Base-by-base conservation (phyloP, 2,797 vertebrate genomes). In the Trachops cirrhosus region DNA sequence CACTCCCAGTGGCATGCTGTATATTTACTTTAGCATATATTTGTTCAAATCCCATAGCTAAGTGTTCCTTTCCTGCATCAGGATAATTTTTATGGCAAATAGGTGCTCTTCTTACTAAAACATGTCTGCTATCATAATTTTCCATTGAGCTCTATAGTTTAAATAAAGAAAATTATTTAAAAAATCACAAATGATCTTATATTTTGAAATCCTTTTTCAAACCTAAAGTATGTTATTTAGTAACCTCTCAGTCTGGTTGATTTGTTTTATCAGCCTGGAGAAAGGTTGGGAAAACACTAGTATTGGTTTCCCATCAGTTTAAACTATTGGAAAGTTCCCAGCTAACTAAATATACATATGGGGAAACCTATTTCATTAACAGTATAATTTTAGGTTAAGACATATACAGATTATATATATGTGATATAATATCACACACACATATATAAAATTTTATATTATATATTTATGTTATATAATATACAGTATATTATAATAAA, bases 1-100 rank as follows among this genome's bases (percentile, higher is more conserved):
- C 0, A 74, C 96, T 97, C 83, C 29, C 79, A 95, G 46, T 37
- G 93, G 46, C 15, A 46, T 64, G 39, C 82, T 64, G 37, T 73
- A 10, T 62, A 26, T 73, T 97, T 77, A 83, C 96, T 97, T 97
- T 95, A 94, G 97, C 41, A 64, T 10, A 59, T 77, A 87, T 87
- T 94, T 94, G 32, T 29, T 95, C 3, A 84, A 92, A 39, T 67
- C 70, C 2, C 32, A 82, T 59, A 54, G 21, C 37, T 78, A 57
- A 95, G 52, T 84, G 70, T 78, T 91, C 78, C 94, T 97, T 93
- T 84, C 57, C 74, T 97, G 24, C 44, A 9, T 37, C 9, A 22
- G n/a, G 37, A 39, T 37, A 64, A 32, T 93, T 95, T 77, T 87
- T 59, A 57, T 46, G 6, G 64, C 37, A 88, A 79, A 80, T 68